Base-by-base conservation (phyloP, 2,888 invertebrate genomes). In the Calameuta pallipes region DNA sequence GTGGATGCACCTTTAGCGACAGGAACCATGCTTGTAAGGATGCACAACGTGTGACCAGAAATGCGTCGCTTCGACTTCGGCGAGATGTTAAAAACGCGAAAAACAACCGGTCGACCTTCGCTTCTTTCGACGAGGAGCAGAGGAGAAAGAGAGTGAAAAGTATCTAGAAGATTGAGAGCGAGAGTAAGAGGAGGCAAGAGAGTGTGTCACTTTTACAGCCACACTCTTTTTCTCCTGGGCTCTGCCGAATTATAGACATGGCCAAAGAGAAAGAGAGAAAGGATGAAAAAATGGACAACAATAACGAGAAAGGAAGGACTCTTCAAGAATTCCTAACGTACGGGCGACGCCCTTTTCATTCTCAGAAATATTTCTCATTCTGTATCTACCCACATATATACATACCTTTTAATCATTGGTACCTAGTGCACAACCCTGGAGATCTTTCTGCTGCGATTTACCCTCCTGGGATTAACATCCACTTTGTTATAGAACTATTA, bases 31-130 rank as follows among this genome's bases (percentile, higher is more conserved):
- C 56, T 56, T 56, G 56, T 9, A 56, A 56, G 56, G 56, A 56
- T 56, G 56, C 56, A 56, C 23, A 56, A 56, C 56, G 23, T 56
- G 9, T 56, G 56, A 56, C 56, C 56, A 56, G 9, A 56, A 56
- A 56, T 56, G 56, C 56, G 23, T 23, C 56, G 56, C 56, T 23
- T 56, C 56, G 56, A 56, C 56, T 56, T 56, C 23, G 23, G 56
- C 56, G 56, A 56, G 56, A 31, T 71, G 71, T 71, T 71, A 31
- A 71, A 70, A 71, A 56, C 23, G 71, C 11, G 33, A 71, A 71
- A 71, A 71, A 71, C 71, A 71, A 71, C 71, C 23, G 71, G 71
- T 71, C 31, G 34, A 11, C 71, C 71, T 71, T 71, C 71, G 71
- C 15, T 71, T 56, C 56, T 56, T 56, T 56, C 23, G 56, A 56